phyloP scores from a whole-genome alignment of 2,113 vertebrate species.

The Platichthys flesus region DNA sequence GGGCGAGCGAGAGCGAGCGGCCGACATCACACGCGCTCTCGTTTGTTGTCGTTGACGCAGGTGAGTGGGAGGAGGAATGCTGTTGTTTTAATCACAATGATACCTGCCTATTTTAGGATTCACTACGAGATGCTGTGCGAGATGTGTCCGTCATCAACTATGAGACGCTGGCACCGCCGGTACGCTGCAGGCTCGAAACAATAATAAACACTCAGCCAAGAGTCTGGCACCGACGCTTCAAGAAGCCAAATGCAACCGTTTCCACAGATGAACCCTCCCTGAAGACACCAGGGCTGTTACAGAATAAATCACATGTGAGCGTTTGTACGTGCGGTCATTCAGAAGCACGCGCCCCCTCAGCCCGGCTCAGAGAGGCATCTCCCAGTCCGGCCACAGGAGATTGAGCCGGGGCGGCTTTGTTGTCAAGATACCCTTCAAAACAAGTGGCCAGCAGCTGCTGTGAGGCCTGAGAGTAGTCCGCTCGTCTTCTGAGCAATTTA shows the following conservation, averaged over 20 bases:
- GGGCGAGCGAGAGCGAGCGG: neutral
- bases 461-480: conserved; percentile 24
- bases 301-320: conserved; percentile 9
- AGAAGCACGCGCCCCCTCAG: conserved; percentile 23
- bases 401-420: conserved; percentile 48
- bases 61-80: conserved; percentile 60
- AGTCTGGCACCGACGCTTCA: conserved; percentile 3
- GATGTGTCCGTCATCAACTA: conserved; percentile 19
- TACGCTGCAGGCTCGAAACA: conserved; percentile 7
- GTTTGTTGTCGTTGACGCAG: conserved; percentile 40
- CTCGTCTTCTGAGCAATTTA: neutral
- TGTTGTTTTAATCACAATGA: conserved; percentile 3
- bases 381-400: conserved; percentile 40
- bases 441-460: conserved; percentile 59
- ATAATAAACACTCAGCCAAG: conserved; percentile 9
- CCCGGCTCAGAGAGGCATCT: conserved; percentile 42
- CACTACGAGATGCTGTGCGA: conserved; percentile 13
- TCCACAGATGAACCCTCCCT: conserved; percentile 24
- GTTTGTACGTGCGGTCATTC: conserved; percentile 18
- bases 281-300: conserved; percentile 4
- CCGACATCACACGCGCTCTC: conserved; percentile 12
- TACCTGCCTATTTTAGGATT: conserved; percentile 32
- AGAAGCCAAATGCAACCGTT: conserved; percentile 9
- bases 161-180: conserved; percentile 11
- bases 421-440: conserved; percentile 65